Percentiles rank a stretch among this genome's conserved stretches.
Conservation (phyloP, 2,888 invertebrate species). For the Drosophila robusta region DNA sequence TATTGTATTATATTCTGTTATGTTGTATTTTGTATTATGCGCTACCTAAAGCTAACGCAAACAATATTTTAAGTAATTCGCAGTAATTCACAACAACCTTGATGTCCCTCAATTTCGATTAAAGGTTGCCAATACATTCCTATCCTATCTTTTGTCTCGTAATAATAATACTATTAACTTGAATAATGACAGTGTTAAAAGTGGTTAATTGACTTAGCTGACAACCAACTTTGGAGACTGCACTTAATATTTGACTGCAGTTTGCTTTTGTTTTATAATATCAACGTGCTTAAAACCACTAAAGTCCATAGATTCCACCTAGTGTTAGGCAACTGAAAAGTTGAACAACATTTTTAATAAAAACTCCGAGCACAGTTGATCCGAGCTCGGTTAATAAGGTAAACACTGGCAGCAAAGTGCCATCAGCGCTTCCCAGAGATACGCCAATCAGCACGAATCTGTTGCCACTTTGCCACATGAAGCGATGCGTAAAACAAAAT, state of each 20-base stretch:
- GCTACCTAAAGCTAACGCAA: too few relatives aligned
- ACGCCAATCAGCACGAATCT: constrained; percentile 57
- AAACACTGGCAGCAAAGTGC: constrained; percentile 18
- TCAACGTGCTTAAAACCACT: not conserved
- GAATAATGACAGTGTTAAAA: too few relatives aligned
- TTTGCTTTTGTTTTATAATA: not conserved
- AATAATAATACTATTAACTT: too few relatives aligned
- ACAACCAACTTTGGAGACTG: not conserved
- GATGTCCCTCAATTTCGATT: too few relatives aligned
- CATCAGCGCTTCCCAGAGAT: constrained; percentile 14
- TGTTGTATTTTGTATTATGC: too few relatives aligned
- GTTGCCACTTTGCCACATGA: constrained; percentile 20
- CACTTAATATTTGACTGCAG: constrained; percentile 1
- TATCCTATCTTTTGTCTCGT: too few relatives aligned
- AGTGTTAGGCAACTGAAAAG: constrained; percentile 4
- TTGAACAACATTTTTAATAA: constrained; percentile 53
- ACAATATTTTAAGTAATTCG: too few relatives aligned
- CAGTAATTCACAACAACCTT: too few relatives aligned
- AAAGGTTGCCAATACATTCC: too few relatives aligned
- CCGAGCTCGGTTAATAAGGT: constrained; percentile 17
- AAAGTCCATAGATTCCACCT: constrained; percentile 6
- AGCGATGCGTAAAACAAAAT: constrained; percentile 19
- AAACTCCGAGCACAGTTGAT: constrained; percentile 24
- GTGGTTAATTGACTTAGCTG: too few relatives aligned
- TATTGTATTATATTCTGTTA: too few relatives aligned